phyloP scores from a whole-genome alignment of 1,140 invertebrate species.

The Musca domestica region DNA sequence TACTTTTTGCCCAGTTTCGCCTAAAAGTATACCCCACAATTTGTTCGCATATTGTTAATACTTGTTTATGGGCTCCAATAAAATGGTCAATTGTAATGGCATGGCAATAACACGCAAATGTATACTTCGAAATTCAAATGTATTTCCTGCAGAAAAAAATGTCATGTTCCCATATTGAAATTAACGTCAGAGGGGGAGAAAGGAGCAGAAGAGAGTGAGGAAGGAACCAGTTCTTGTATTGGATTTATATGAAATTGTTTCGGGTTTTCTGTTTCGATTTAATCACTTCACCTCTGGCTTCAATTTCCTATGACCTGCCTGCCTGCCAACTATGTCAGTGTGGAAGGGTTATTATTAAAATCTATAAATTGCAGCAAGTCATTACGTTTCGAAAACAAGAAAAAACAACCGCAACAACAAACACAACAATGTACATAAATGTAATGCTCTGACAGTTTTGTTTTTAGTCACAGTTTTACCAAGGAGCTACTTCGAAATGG shows the following conservation, averaged over 20 bases:
- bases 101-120: neutral
- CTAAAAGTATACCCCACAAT: neutral
- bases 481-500: too few species aligned
- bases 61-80: constrained; percentile 19
- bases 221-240: too few species aligned
- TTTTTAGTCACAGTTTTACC: too few species aligned
- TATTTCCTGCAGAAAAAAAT: neutral
- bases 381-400: too few species aligned
- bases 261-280: neutral
- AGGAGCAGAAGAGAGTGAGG: too few species aligned
- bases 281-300: neutral
- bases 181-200: neutral
- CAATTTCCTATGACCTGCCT: neutral
- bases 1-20: too few species aligned
- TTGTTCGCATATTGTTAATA: neutral
- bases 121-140: constrained; percentile 6
- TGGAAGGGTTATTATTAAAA: too few species aligned
- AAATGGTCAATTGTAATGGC: constrained; percentile 19
- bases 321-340: neutral
- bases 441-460: too few species aligned
- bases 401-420: too few species aligned
- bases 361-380: too few species aligned
- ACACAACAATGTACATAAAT: too few species aligned
- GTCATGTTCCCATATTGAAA: neutral
- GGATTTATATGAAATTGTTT: constrained; percentile 2